Evolutionary conservation across 1,140 invertebrate genomes (phyloP), one percentile per base, ranked within the genome.

Genomic region (Stenopsyche tienmushanensis): DNA sequence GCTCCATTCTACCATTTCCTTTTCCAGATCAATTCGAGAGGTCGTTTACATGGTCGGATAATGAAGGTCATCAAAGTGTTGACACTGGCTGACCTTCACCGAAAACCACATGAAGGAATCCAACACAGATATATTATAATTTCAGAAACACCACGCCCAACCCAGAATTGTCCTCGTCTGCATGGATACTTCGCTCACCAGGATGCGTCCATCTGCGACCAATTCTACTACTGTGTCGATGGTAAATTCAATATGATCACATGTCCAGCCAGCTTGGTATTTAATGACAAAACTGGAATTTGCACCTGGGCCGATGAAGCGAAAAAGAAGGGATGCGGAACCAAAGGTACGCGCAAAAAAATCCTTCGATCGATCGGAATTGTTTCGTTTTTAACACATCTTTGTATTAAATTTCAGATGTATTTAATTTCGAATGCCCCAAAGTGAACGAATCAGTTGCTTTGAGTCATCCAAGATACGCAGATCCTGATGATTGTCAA

Each of bases 271-370:
- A 93, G 93, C 0, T 78, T 97, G 24, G 92, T 96, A 1, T 96
- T 94, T 79, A 93, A 91, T 67, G 89, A 92, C 68, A 90, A 89
- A 71, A 90, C 89, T 42, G 92, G 93, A 44, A 94, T 93, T 65
- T 95, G 93, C 75, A 92, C 92, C 10, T 96, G 93, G 93, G 88
- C 92, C 0, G 92, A 94, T 80, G 90, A 94, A 73, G 92, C 91
- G 1, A 90, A 93, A 73, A 91, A 91, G 74, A 87, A 87, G 72
- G 90, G 90, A 9, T 94, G 92, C 75, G 89, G 89, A 15, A 90
- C 90, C 5, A 83, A 87, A 82, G 87, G 87, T 88, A 74, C 13
- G 15, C n/a, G n/a, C n/a, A n/a, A n/a, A n/a, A n/a, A n/a, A n/a
- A n/a, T n/a, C n/a, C n/a, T n/a, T n/a, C n/a, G n/a, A n/a, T n/a